phyloP scores from a whole-genome alignment of 2,113 vertebrate species.

The Antigone vipio region DNA sequence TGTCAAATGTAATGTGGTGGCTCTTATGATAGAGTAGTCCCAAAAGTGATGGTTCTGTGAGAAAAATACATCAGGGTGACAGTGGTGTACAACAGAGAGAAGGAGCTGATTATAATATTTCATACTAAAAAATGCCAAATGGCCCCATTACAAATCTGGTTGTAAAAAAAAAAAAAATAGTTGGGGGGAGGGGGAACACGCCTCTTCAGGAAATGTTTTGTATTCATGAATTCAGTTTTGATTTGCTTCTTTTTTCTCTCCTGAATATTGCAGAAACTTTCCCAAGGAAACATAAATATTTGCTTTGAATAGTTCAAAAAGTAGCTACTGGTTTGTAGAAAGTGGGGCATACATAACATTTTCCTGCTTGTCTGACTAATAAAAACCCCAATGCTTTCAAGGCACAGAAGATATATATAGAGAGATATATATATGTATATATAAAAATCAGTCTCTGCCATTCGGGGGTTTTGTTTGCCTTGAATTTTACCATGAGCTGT shows the following conservation, averaged over 20 bases:
- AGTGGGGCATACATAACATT: not conserved
- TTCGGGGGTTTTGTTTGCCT: not conserved
- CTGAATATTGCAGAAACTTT: not conserved
- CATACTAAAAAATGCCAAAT: slow-evolving; percentile 30
- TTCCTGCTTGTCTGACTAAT: not conserved
- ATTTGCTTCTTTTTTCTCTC: not conserved
- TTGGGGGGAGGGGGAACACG: not conserved
- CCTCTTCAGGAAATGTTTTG: slow-evolving; percentile 18
- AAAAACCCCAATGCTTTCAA: not conserved
- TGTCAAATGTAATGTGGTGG: slow-evolving; percentile 41
- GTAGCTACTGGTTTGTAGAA: not conserved
- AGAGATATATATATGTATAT: no score
- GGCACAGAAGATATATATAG: not conserved
- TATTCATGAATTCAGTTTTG: slow-evolving; percentile 14
- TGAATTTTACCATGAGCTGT: not conserved
- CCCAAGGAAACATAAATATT: not conserved
- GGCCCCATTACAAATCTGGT: not conserved
- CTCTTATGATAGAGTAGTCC: slow-evolving; percentile 37
- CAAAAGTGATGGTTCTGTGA: slow-evolving; percentile 38
- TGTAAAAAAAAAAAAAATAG: not conserved
- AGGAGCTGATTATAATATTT: slow-evolving; percentile 38
- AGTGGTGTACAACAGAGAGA: not conserved
- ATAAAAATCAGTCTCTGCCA: not conserved
- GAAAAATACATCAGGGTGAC: slow-evolving; percentile 32
- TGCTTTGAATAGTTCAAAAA: not conserved